Base-by-base conservation (phyloP, 92 coral and sea anemone species). In the Pocillopora meandrina region DNA sequence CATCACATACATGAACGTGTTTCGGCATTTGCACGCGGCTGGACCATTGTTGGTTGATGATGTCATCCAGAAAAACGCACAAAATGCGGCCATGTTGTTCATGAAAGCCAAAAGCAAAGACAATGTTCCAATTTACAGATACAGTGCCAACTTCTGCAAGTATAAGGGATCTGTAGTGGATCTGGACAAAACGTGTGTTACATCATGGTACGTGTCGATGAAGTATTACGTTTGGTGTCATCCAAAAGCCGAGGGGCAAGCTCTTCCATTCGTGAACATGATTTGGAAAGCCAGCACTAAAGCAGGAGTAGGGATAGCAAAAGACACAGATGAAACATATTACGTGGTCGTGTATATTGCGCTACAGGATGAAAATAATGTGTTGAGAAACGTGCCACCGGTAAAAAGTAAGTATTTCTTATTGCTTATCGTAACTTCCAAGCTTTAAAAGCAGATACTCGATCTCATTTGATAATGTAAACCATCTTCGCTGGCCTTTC, bases 221-320 rank as follows among this genome's bases (percentile, higher is more conserved):
- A 88, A 89, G 78, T 84, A 94, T 75, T 92, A 87, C 65, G 82
- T 80, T 13, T 94, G 98, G 98, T 94, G 95, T 35, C 68, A 75
- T 12, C 98, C 98, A 1, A 57, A 83, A 76, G 85, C 92, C 7
- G 71, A 90, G 18, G 98, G 98, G 0, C 89, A 82, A 61, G 86
- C 95, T 17, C 72, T 92, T 55, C 93, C 98, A 10, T 94, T 94
- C 65, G 89, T 94, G 71, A 94, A 94, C 88, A 90, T 94, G 95
- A 65, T 94, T 15, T 94, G 98, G 95, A 87, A 88, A 55, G 81
- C 88, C 15, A 92, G 95, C 68, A 57, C 85, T 20, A 80, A 89
- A 35, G 93, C 88, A 14, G 98, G 98, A 3, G 92, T 92, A 20
- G 98, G 95, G 20, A 75, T 90, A 21, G 78, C 93, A 1, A 92